These are phyloP conservation scores for Apis florea DNA, from an alignment of 1,140 invertebrate species.

Conservation along the genomic window DNA sequence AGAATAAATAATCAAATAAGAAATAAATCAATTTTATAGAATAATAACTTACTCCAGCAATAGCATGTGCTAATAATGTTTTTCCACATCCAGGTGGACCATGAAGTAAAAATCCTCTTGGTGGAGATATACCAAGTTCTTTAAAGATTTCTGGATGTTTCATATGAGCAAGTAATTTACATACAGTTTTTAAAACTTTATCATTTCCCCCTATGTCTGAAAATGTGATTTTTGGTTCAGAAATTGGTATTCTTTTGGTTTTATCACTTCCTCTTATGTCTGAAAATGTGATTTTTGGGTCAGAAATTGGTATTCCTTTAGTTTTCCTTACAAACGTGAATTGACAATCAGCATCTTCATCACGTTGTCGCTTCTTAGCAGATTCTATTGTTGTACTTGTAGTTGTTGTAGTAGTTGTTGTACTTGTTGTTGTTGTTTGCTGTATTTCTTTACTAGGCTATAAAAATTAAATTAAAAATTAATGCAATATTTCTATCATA, in stretches of 20 bases:
- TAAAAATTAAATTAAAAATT: constrained; percentile 27
- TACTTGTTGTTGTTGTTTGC: background rate
- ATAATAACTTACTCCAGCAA: constrained; percentile 89
- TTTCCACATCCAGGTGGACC: constrained; percentile 97
- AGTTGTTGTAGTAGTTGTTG: background rate
- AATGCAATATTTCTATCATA: background rate
- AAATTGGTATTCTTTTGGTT: constrained; percentile 65
- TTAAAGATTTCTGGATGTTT: constrained; percentile 91
- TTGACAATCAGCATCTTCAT: constrained; percentile 74
- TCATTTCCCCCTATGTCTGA: constrained; percentile 89
- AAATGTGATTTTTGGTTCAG: constrained; percentile 83
- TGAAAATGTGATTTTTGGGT: constrained; percentile 83
- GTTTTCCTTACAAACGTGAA: constrained; percentile 59
- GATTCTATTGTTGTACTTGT: constrained; percentile 36
- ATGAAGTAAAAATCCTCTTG: constrained; percentile 92
- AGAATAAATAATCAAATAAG: constrained; percentile 7
- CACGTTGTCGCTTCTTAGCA: constrained; percentile 75
- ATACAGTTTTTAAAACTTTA: constrained; percentile 87
- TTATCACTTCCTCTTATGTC: constrained; percentile 89
- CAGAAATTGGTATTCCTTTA: constrained; percentile 64
- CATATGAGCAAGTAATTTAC: constrained; percentile 90
- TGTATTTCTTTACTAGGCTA: constrained; percentile 42
- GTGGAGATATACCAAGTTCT: constrained; percentile 89
- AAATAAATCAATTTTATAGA: background rate
- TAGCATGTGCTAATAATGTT: constrained; percentile 93